Evolutionary conservation across 1,140 invertebrate genomes (phyloP), one percentile per base, ranked within the genome.

Genomic region (Drosophila sulfurigaster): DNA sequence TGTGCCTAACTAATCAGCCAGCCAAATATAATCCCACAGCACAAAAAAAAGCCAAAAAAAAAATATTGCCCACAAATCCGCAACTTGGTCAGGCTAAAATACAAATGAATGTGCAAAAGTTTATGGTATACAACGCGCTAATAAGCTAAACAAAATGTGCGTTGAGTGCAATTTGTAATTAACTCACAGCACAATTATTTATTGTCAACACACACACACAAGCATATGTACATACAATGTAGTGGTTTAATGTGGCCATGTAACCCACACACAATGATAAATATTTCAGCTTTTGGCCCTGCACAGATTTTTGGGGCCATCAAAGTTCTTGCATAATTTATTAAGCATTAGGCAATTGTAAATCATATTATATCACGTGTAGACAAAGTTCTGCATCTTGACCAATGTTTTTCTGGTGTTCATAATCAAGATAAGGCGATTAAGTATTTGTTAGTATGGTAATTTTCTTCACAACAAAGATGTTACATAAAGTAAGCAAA

Each of bases 161-260:
- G 67, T 58, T 56, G 72, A 87, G 86, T 83, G 80, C 80, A 87
- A 80, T 83, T 88, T 78, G 77, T 80, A 87, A 87, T 87, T 87
- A 87, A 87, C 82, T 88, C 69, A 38, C 64, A 82, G 79, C 82
- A 88, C 79, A 83, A 83, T 88, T 83, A 88, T 88, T 80, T 87
- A 86, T 79, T 79, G 79, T 79, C 83, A 88, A 86, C 20, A 82
- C 66, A 82, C 62, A 60, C 52, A 1, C 11, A 11, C 15, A 30
- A n/a, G n/a, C n/a, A 25, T 0, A 3, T 20, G 20, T 20, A 20
- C 16, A 20, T 20, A 25, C 20, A 25, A 25, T 25, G 20, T 25
- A 25, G 43, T 76, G 80, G n/a, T 64, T 82, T 79, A 72, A 75
- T 69, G 81, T 86, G 71, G 75, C 70, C 79, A 72, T 83, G 81